Base-by-base conservation (phyloP, 2,797 vertebrate species). In the Siniperca obscura region DNA sequence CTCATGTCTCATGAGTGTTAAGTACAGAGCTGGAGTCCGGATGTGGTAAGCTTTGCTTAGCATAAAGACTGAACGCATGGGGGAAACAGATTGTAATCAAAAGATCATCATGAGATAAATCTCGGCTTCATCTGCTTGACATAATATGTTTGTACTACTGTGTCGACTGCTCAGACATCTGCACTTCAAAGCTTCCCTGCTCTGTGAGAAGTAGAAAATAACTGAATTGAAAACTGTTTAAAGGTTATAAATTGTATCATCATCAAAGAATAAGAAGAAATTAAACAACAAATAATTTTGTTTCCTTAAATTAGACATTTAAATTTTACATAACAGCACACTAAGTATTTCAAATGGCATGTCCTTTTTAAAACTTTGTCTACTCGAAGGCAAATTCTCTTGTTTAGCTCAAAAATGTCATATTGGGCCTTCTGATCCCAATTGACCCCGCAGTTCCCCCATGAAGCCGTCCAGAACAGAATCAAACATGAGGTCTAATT, bases 401-500 rank as follows among this genome's bases (percentile, higher is more conserved):
- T 27, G 14, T 73, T 42, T 22, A 50, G 36, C 46, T 67, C 4
- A 66, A 5, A 55, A 50, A 62, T 77, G 69, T 60, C 14, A 8
- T 38, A 14, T 11, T 55, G 55, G 17, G n/a, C 30, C 40, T 71
- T 65, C 50, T 17, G 59, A 11, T 65, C 66, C n/a, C 46, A 9
- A 25, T 36, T 48, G 34, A 36, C 12, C n/a, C 17, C 2, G 0
- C 61, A 66, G 70, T 66, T 71, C 55, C 34, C 52, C 60, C 68
- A 4, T 40, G 62, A 74, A 59, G 40, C 22, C 14, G 7, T 4
- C 4, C 27, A 38, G 11, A 64, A 22, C 74, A 44, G 42, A 48
- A 5, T 50, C 12, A 80, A 78, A 69, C 60, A 52, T 5, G 13
- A 66, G 52, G 16, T 74, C 17, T 60, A n/a, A 75, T 70, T 76